phyloP scores from a whole-genome alignment of 2,113 vertebrate species.

The Melierax canorus region DNA sequence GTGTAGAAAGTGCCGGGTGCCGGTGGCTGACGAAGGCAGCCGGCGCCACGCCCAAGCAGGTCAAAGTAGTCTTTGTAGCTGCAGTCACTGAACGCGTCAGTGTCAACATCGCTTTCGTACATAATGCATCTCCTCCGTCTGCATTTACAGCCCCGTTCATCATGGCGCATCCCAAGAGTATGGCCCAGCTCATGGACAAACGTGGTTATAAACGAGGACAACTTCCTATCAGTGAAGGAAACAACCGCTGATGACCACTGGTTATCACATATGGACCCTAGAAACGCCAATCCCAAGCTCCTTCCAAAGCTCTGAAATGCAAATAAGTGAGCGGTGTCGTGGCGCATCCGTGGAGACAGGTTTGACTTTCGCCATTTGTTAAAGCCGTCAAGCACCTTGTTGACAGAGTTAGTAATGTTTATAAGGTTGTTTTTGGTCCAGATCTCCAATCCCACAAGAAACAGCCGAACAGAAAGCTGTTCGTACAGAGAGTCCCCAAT shows the following conservation, averaged over 20 bases:
- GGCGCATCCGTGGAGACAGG: neutral
- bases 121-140: neutral
- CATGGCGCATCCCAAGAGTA: slow-evolving; percentile 55
- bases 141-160: neutral
- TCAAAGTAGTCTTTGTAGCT: slow-evolving; percentile 51
- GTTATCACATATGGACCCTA: neutral
- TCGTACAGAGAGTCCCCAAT: neutral
- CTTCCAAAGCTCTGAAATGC: slow-evolving; percentile 17
- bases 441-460: slow-evolving; percentile 53
- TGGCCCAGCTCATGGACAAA: slow-evolving; percentile 68
- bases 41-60: fast-evolving
- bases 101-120: neutral
- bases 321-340: slow-evolving; percentile 53
- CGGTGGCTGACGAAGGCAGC: neutral
- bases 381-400: neutral
- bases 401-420: neutral
- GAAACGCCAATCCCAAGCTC: neutral
- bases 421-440: slow-evolving; percentile 55
- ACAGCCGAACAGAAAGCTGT: slow-evolving; percentile 7
- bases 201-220: neutral
- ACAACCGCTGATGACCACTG: neutral
- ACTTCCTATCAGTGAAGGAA: neutral
- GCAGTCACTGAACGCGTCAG: slow-evolving; percentile 57
- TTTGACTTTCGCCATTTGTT: neutral
- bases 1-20: neutral